These are phyloP conservation scores for Aphrophora alni DNA, from an alignment of 2,888 invertebrate species.

Conservation along the genomic window DNA sequence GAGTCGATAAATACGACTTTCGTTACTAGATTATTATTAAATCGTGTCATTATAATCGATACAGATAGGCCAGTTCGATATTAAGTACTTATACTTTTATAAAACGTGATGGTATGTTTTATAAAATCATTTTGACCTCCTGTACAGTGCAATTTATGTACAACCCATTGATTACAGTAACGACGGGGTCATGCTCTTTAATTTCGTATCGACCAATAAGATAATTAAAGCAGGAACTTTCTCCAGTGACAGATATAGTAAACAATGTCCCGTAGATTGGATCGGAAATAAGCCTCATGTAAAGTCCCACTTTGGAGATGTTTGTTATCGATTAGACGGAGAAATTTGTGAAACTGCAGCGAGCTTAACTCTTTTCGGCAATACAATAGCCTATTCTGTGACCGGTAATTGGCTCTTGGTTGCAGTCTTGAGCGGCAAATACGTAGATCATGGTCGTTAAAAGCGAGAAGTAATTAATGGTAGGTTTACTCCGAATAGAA, in stretches of 20 bases:
- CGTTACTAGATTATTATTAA: background rate
- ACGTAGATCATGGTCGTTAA: background rate
- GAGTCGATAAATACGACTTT: background rate
- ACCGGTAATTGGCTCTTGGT: background rate
- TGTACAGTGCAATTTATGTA: too few species aligned
- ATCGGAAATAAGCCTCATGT: background rate
- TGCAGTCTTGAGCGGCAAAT: too few species aligned
- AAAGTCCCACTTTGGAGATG: background rate
- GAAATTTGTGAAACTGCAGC: background rate
- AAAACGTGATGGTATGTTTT: background rate
- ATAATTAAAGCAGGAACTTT: background rate
- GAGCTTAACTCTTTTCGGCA: background rate
- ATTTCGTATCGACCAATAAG: background rate
- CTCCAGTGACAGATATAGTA: background rate
- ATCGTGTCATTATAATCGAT: background rate
- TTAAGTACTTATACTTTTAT: too few species aligned
- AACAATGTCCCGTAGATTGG: background rate
- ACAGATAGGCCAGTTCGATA: background rate
- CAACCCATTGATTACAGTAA: background rate
- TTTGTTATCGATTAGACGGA: background rate
- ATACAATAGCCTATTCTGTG: background rate
- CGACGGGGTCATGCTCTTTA: background rate
- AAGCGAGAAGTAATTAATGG: background rate
- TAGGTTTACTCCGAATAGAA: background rate
- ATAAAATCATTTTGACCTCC: conserved; percentile 4